These are phyloP conservation scores for Operophtera brumata DNA, from an alignment of 2,888 invertebrate species.

Conservation along the genomic window DNA sequence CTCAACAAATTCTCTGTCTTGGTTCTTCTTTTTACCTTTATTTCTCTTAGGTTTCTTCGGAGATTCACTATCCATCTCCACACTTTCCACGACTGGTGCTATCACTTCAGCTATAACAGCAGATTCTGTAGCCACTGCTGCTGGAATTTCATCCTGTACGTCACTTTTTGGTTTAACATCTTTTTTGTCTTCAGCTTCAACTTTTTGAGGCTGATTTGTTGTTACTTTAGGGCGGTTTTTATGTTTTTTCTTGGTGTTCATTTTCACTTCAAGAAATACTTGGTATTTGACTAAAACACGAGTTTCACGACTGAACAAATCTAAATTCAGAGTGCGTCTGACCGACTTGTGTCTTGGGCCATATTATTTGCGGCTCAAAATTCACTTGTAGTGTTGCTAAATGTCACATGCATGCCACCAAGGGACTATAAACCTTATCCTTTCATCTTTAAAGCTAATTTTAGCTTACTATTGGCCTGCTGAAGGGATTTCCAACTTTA, in stretches of 20 bases:
- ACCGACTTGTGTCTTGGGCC: slow-evolving; percentile 58
- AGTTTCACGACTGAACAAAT: slow-evolving; percentile 52
- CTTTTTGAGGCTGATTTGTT: slow-evolving; percentile 41
- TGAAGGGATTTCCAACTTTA: slow-evolving; percentile 6
- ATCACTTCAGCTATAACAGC: slow-evolving; percentile 34
- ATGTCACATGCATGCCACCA: slow-evolving; percentile 55
- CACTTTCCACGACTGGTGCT: slow-evolving; percentile 34
- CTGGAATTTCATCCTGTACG: slow-evolving; percentile 31
- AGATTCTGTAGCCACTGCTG: slow-evolving; percentile 28
- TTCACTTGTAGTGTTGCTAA: slow-evolving; percentile 58
- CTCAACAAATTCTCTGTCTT: slow-evolving; percentile 36
- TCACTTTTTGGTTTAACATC: slow-evolving; percentile 32
- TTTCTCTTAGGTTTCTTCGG: slow-evolving; percentile 76
- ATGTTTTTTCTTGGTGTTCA: slow-evolving; percentile 70
- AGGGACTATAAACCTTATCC: slow-evolving; percentile 25
- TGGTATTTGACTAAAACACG: slow-evolving; percentile 32
- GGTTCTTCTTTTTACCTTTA: slow-evolving; percentile 69
- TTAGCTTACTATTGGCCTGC: slow-evolving; percentile 3
- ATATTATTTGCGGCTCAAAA: slow-evolving; percentile 65
- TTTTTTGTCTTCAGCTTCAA: slow-evolving; percentile 27
- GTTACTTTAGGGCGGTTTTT: slow-evolving; percentile 58
- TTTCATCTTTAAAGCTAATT: slow-evolving; percentile 8
- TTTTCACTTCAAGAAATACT: slow-evolving; percentile 38
- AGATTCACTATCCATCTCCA: slow-evolving; percentile 40
- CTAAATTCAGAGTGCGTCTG: slow-evolving; percentile 68